These are phyloP conservation scores for Podarcis cretensis DNA, from an alignment of 2,113 vertebrate genomes.

Conservation along the genomic window DNA sequence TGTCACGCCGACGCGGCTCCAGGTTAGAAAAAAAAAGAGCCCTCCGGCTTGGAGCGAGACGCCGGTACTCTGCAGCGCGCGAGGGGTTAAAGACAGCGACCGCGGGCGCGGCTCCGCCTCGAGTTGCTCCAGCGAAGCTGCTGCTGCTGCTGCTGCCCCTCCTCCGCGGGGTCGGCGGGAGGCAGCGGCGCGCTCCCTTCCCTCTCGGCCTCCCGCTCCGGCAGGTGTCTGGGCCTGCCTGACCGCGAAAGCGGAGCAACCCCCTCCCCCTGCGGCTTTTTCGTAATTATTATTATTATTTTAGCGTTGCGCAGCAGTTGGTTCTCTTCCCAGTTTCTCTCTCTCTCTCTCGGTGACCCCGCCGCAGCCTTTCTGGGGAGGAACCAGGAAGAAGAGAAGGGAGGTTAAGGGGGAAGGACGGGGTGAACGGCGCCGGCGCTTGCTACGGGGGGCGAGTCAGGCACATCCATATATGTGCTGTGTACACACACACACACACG, in stretches of 20 bases:
- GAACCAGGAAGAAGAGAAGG: neutral
- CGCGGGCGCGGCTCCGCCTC: neutral
- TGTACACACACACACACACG: too few species aligned
- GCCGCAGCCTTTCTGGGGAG: neutral
- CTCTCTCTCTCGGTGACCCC: slow-evolving; percentile 5
- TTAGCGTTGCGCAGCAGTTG: slow-evolving; percentile 4
- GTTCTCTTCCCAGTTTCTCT: neutral
- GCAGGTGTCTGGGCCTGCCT: slow-evolving; percentile 40
- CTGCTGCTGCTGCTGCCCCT: neutral
- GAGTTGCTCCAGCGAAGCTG: neutral
- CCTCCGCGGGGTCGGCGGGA: neutral
- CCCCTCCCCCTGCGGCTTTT: neutral
- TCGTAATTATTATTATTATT: too few species aligned
- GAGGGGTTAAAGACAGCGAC: too few species aligned
- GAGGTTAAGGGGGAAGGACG: neutral
- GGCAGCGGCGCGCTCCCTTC: neutral
- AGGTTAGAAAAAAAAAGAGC: too few species aligned
- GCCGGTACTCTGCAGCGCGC: neutral
- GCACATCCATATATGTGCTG: neutral
- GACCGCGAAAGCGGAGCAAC: slow-evolving; percentile 5
- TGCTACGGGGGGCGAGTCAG: neutral
- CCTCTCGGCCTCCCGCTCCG: slow-evolving; percentile 23
- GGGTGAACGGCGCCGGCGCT: neutral
- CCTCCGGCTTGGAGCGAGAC: neutral
- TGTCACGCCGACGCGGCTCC: too few species aligned